These are phyloP conservation scores for Bagarius yarrelli DNA, from an alignment of 2,113 vertebrate genomes.

Conservation along the genomic window DNA sequence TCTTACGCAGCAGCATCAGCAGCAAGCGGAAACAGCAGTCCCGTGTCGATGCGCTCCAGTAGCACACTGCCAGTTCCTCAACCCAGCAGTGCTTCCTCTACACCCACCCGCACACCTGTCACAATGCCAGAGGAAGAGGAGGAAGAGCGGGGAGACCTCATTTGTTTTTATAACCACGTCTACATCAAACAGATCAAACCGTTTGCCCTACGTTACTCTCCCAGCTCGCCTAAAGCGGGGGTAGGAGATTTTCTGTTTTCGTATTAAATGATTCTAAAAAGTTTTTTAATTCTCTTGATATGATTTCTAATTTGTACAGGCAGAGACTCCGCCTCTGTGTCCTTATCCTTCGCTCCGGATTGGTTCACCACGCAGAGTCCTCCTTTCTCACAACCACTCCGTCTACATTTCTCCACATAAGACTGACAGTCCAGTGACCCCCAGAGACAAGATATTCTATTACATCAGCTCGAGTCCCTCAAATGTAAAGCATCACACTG, in stretches of 20 bases:
- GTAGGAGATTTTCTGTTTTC: constrained; percentile 45
- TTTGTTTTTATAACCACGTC: constrained; percentile 91
- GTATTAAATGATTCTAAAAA: constrained; percentile 2
- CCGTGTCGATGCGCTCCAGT: constrained; percentile 78
- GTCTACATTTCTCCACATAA: constrained; percentile 91
- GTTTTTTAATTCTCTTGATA: background rate
- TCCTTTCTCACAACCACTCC: constrained; percentile 85
- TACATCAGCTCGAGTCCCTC: constrained; percentile 91
- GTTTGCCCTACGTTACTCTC: constrained; percentile 85
- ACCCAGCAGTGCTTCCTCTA: constrained; percentile 79
- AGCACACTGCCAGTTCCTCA: constrained; percentile 82
- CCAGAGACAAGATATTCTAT: constrained; percentile 86
- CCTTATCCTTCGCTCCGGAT: constrained; percentile 82
- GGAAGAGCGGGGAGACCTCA: constrained; percentile 89
- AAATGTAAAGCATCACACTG: constrained; percentile 71
- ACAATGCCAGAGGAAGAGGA: constrained; percentile 59
- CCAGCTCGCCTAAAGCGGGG: constrained; percentile 57
- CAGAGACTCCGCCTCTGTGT: constrained; percentile 79
- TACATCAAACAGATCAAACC: constrained; percentile 86
- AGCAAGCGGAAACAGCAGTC: constrained; percentile 79
- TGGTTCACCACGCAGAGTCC: constrained; percentile 82
- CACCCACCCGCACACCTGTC: constrained; percentile 74
- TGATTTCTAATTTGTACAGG: constrained; percentile 56
- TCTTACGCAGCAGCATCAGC: constrained; percentile 54
- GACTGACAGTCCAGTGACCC: constrained; percentile 67